Evolutionary conservation across 2,888 invertebrate species (phyloP).

Genomic region (Tridacna crocea): DNA sequence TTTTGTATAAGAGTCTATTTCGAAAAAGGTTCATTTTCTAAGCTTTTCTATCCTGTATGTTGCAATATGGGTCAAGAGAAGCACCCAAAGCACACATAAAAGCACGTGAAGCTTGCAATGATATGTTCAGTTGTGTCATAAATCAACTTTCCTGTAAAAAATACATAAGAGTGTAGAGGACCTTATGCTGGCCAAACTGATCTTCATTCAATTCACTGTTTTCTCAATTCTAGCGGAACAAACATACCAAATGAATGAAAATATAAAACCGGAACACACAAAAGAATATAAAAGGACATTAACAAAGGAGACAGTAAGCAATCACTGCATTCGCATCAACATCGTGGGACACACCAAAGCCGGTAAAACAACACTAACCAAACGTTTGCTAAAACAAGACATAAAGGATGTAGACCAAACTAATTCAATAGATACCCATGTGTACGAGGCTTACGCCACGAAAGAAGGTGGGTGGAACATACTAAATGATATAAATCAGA

Average conservation of each 20-base stretch:
- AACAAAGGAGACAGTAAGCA: background rate
- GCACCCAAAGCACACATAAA: too few relatives aligned
- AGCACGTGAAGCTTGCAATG: too few relatives aligned
- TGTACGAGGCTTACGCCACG: background rate
- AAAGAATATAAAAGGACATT: background rate
- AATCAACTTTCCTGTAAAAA: too few relatives aligned
- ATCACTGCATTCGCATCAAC: slow-evolving; percentile 11
- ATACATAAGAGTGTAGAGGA: too few relatives aligned
- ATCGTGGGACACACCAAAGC: slow-evolving; percentile 23
- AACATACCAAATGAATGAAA: background rate
- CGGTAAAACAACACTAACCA: slow-evolving; percentile 26
- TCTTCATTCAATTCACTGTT: too few relatives aligned
- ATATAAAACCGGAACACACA: too few relatives aligned
- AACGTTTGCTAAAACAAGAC: background rate
- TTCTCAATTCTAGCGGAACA: background rate
- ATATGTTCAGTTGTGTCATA: too few relatives aligned
- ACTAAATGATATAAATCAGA: background rate
- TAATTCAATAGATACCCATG: slow-evolving; percentile 29
- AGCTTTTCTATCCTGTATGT: too few relatives aligned
- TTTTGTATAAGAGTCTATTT: too few relatives aligned
- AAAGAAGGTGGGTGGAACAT: slow-evolving; percentile 4
- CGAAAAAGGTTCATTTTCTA: too few relatives aligned
- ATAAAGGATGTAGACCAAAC: slow-evolving; percentile 1
- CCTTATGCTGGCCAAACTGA: too few relatives aligned
- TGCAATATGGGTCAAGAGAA: too few relatives aligned